These are phyloP conservation scores for Theristus sp. DNA, from an alignment of 2,888 invertebrate genomes.

Conservation along the genomic window DNA sequence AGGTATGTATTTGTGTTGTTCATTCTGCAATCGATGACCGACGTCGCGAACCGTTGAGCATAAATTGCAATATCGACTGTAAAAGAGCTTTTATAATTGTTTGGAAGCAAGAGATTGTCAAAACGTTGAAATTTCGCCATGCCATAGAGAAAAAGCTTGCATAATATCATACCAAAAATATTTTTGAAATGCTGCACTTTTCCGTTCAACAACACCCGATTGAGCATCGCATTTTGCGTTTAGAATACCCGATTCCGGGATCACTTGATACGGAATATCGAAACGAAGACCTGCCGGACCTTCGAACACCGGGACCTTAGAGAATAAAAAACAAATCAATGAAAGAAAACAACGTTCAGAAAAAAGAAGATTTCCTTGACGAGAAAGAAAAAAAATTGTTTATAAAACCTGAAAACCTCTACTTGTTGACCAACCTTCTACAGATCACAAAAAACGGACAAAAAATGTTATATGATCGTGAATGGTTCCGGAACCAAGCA, in stretches of 20 bases:
- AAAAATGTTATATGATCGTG: too few species aligned
- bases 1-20: neutral
- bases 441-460: too few species aligned
- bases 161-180: neutral
- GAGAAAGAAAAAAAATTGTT: neutral
- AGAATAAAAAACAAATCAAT: too few species aligned
- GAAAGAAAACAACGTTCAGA: too few species aligned
- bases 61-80: neutral
- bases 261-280: neutral
- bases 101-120: too few species aligned
- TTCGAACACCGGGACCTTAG: neutral
- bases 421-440: neutral
- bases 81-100: neutral
- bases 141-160: neutral
- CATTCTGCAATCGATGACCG: neutral
- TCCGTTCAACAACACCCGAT: neutral
- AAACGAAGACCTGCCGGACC: neutral
- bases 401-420: neutral
- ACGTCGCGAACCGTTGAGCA: neutral
- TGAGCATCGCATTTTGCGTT: neutral
- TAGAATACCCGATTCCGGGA: neutral
- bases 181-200: neutral
- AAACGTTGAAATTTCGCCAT: too few species aligned
- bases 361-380: too few species aligned
- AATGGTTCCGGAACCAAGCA: too few species aligned